Percentiles rank a stretch among this genome's conserved stretches.
phyloP scores from a whole-genome alignment of 2,888 invertebrate genomes.

The Eledona agricola region DNA sequence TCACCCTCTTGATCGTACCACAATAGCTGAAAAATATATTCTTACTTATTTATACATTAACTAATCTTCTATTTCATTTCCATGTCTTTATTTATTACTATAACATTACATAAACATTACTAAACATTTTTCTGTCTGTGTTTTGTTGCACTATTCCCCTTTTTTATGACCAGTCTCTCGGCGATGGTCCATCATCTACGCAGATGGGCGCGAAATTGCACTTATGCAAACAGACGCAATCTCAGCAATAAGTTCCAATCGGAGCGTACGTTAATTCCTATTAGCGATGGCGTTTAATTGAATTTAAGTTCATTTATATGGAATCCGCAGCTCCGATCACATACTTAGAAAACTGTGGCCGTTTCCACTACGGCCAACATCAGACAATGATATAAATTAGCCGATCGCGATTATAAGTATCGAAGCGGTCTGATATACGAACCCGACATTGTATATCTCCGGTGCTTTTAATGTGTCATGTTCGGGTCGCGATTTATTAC shows the following conservation, averaged over 20 bases:
- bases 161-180: too few relatives aligned
- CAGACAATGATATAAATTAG: slow-evolving; percentile 49
- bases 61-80: too few relatives aligned
- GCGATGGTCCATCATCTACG: too few relatives aligned
- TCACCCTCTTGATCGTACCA: too few relatives aligned
- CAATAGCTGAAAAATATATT: too few relatives aligned
- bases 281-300: slow-evolving; percentile 53
- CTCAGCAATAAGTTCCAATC: slow-evolving; percentile 54
- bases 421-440: slow-evolving; percentile 46
- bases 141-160: too few relatives aligned
- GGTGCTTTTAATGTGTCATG: slow-evolving; percentile 58
- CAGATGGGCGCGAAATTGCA: slow-evolving; percentile 22
- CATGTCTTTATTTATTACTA: too few relatives aligned
- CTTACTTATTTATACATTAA: too few relatives aligned
- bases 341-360: slow-evolving; percentile 39
- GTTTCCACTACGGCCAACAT: slow-evolving; percentile 20
- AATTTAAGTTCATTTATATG: slow-evolving; percentile 56
- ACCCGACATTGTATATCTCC: slow-evolving; percentile 50
- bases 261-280: slow-evolving; percentile 55
- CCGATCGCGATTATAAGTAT: slow-evolving; percentile 54
- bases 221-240: slow-evolving; percentile 41
- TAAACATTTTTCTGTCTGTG: too few relatives aligned
- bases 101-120: too few relatives aligned
- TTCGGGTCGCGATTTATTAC: slow-evolving; percentile 56
- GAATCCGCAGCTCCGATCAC: slow-evolving; percentile 47